Evolutionary conservation across 2,888 invertebrate genomes (phyloP).

Genomic region (Neoascia interrupta): DNA sequence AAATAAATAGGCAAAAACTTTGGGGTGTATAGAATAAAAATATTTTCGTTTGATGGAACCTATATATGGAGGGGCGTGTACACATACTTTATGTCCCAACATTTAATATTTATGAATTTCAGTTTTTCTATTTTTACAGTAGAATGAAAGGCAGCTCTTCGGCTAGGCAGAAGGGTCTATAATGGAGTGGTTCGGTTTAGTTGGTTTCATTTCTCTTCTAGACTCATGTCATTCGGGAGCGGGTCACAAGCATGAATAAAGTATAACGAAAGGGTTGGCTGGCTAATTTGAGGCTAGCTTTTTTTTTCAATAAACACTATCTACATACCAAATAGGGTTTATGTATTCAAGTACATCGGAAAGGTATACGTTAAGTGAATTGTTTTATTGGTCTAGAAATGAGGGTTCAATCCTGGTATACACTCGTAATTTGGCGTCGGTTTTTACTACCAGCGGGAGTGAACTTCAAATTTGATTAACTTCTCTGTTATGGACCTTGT

Average conservation of each 20-base stretch:
- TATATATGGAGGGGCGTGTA: background rate
- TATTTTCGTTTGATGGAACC: constrained; percentile 25
- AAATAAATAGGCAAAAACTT: constrained; percentile 27
- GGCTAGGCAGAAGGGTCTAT: background rate
- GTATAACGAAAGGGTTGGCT: constrained; percentile 23
- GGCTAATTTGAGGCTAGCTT: constrained; percentile 40
- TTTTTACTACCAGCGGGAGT: no score
- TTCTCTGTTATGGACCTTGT: no score
- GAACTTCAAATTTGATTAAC: no score
- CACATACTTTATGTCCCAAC: constrained; percentile 41
- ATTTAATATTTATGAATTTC: constrained; percentile 58
- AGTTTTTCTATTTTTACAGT: constrained; percentile 38
- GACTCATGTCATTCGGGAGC: constrained; percentile 6
- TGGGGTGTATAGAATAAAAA: background rate
- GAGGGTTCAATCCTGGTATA: no score
- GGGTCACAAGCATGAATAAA: constrained; percentile 56
- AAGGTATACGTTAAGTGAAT: constrained; percentile 29
- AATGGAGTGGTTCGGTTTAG: constrained; percentile 13
- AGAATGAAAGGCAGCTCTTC: constrained; percentile 15
- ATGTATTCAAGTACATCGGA: constrained; percentile 28
- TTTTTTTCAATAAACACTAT: no score
- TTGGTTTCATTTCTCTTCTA: background rate
- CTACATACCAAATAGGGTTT: constrained; percentile 1
- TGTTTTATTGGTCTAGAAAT: constrained; percentile 23
- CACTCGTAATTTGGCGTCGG: no score